Evolutionary conservation across 2,888 invertebrate species (phyloP), one percentile per base, ranked within the genome.

Genomic region (Miltochrista miniata): DNA sequence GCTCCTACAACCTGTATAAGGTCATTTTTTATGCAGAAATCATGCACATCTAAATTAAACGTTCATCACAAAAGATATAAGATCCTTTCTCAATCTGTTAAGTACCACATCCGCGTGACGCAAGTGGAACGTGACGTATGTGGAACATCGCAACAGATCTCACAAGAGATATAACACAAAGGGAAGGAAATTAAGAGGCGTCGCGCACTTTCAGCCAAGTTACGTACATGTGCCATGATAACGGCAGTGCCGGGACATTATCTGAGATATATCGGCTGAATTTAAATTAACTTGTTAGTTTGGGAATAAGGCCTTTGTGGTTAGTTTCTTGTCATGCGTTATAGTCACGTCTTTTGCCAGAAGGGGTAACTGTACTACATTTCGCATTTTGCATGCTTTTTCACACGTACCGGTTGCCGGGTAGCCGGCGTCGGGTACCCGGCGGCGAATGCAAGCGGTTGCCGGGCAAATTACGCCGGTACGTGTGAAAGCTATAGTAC

Each of bases 131-230:
- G 40, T 13, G 15, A 33, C 36, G 18, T 33, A 48, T 30, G 18
- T 24, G 37, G 42, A 37, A 42, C 36, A 30, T 10, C 14, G 13
- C 30, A 35, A 35, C 41, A 43, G 48, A 42, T 43, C 31, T 13
- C 24, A 48, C 37, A 29, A 37, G 48, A 15, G 48, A 48, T 43
- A 43, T 7, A 12, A 38, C 38, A 48, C 48, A 48, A 48, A 42
- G 37, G 48, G 18, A 37, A 13, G 48, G 48, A 42, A 48, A 43
- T 48, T 33, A 48, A 48, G 48, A 37, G 13, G 31, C 37, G 33
- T 36, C 31, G 41, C 30, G 48, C 18, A 15, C 31, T 37, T 18
- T 37, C 38, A 43, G 38, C 24, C 13, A 24, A 33, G 37, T 33
- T 38, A 42, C 24, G 24, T 37, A 42, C 33, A 33, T 48, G 48